phyloP scores from a whole-genome alignment of 2,797 vertebrate species.

The Peromyscus melanophrys region DNA sequence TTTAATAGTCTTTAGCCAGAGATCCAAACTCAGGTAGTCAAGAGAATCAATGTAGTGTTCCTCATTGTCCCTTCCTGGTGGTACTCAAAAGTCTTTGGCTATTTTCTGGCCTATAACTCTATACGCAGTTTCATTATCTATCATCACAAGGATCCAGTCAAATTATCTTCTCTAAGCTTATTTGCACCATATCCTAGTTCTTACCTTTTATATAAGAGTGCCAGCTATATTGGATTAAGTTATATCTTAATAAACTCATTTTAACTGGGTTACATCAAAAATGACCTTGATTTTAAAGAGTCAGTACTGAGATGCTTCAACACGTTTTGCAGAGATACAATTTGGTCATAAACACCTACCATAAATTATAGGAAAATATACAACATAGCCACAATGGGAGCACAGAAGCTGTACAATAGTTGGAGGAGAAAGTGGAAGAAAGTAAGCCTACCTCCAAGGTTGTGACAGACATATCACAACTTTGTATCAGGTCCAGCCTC shows the following conservation, averaged over 20 bases:
- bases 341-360: background rate
- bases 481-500: background rate
- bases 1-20: background rate
- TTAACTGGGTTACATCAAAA: background rate
- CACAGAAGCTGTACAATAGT: background rate
- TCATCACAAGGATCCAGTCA: background rate
- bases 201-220: background rate
- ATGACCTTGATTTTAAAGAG: background rate
- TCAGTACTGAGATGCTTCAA: background rate
- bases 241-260: background rate
- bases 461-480: background rate
- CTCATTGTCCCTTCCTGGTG: background rate
- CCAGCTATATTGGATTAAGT: background rate
- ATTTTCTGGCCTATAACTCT: background rate
- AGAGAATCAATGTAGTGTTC: no score
- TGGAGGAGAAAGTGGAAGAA: background rate
- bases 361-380: background rate
- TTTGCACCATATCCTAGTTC: background rate
- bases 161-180: background rate
- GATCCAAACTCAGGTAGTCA: background rate
- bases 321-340: background rate
- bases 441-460: rapidly evolving
- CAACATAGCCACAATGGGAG: background rate
- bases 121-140: background rate
- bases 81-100: background rate